A percentile compares a stretch with the other conserved stretches of the same genome.
phyloP scores from a whole-genome alignment of 2,113 vertebrate genomes.

The Chloroceryle aenea region DNA sequence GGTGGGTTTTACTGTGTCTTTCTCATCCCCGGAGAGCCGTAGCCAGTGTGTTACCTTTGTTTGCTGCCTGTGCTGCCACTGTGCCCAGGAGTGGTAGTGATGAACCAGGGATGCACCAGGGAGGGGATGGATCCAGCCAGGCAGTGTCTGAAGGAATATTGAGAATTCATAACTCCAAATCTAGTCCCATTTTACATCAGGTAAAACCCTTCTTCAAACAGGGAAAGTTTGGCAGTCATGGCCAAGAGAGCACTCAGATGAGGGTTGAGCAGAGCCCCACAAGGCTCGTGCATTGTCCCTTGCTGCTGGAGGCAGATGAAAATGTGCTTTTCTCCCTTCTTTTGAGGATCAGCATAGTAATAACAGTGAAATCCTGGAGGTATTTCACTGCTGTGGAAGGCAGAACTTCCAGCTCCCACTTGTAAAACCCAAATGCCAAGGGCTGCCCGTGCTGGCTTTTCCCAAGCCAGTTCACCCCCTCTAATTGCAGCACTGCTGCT shows the following conservation, averaged over 20 bases:
- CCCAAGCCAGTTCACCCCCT: not conserved
- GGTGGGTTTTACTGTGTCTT: not conserved
- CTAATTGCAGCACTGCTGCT: rapidly evolving
- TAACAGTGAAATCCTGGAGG: not conserved
- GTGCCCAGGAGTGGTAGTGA: rapidly evolving
- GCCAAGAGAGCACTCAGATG: rapidly evolving
- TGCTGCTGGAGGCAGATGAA: not conserved
- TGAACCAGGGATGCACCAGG: not conserved
- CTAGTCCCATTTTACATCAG: not conserved
- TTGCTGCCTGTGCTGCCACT: not conserved
- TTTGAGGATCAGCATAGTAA: not conserved
- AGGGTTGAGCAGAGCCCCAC: not conserved
- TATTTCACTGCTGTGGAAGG: not conserved
- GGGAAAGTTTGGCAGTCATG: not conserved
- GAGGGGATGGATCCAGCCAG: not conserved
- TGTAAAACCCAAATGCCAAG: rapidly evolving
- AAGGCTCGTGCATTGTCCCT: not conserved
- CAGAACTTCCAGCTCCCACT: not conserved
- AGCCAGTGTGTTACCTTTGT: rapidly evolving
- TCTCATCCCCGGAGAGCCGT: not conserved
- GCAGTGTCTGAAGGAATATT: not conserved
- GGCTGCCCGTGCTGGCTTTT: not conserved
- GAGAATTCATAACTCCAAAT: not conserved
- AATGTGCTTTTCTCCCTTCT: not conserved
- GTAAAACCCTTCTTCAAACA: not conserved